These are phyloP conservation scores for Pseudorhiza aurosa DNA, from an alignment of 30 jellyfish, hydroid and myxozoan genomes.

Conservation along the genomic window DNA sequence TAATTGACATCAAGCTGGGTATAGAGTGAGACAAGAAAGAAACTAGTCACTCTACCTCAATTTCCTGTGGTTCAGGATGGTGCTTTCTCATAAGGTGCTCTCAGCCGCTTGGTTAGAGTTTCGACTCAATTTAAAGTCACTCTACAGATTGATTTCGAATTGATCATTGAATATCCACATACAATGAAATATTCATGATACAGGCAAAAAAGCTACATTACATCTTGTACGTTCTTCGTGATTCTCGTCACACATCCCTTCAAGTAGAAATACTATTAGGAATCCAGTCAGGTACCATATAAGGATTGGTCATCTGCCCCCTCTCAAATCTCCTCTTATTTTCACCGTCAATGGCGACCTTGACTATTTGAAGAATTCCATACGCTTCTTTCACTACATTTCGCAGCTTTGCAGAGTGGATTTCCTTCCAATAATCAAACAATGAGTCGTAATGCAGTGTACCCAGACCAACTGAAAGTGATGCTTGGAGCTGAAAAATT, in stretches of 20 bases:
- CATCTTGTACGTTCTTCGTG: no score
- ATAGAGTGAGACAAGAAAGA: no score
- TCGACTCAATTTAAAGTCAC: no score
- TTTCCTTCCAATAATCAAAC: constrained; percentile 39
- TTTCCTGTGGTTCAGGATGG: no score
- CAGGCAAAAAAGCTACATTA: no score
- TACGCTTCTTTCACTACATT: constrained; percentile 4
- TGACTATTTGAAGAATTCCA: background rate
- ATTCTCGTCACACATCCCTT: background rate
- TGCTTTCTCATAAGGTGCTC: no score
- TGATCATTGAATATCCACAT: background rate
- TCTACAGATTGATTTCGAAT: no score
- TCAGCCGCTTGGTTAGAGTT: no score
- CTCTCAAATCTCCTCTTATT: constrained; percentile 15
- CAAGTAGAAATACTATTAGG: constrained; percentile 53
- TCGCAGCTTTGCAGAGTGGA: background rate
- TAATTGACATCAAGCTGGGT: no score
- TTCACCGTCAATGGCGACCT: constrained; percentile 8
- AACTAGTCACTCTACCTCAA: no score
- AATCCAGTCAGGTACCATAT: constrained; percentile 49
- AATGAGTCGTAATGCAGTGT: constrained; percentile 51
- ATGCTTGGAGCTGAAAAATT: constrained; percentile 35
- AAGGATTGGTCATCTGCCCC: constrained; percentile 60
- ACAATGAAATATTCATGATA: background rate
- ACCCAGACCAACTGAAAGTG: constrained; percentile 13